Base-by-base conservation (phyloP, 2,888 invertebrate species). In the Melinopterus prodromus region DNA sequence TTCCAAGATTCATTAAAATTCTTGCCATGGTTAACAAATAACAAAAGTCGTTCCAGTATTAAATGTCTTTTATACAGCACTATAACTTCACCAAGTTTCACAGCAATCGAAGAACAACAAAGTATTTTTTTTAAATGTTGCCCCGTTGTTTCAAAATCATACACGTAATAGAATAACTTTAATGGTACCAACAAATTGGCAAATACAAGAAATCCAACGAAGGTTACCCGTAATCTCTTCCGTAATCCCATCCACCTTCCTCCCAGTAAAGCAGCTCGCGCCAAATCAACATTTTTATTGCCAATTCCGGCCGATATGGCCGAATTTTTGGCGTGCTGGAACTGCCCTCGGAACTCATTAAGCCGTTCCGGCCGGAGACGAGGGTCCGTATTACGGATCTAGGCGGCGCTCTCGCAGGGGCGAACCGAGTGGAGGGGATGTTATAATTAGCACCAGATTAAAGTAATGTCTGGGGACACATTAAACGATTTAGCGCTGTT, bases 371-470 rank as follows among this genome's bases (percentile, higher is more conserved):
- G 53, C 7, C 53, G 9, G 53, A 53, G 53, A 53, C 53, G 53
- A 53, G 53, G 53, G 53, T 53, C 12, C 53, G 53, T 53, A 53
- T 7, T 53, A 53, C 53, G 53, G 53, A 53, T 53, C 1, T 80
- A 77, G 77, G 81, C 77, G 76, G 81, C 77, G 79, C 74, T 78
- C 74, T 78, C 76, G 81, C 82, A 79, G 82, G 81, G 84, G 83
- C 71, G 78, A 69, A 77, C 53, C 26, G 71, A 71, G 79, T 83
- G 84, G 80, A 83, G 86, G 88, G 88, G 88, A 87, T 87, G 91
- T 91, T 91, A 91, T 91, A 92, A 92, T 92, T 92, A 91, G 91
- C 91, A 90, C 91, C 91, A 91, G 91, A 92, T 92, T 92, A 91
- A 92, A 91, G 91, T 91, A 91, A 91, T 91, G 91, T 91, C 91